Percentiles rank a stretch among this genome's conserved stretches.
These are phyloP conservation scores for Pardosa pseudoannulata DNA, from an alignment of 2,888 invertebrate species.

Conservation along the genomic window DNA sequence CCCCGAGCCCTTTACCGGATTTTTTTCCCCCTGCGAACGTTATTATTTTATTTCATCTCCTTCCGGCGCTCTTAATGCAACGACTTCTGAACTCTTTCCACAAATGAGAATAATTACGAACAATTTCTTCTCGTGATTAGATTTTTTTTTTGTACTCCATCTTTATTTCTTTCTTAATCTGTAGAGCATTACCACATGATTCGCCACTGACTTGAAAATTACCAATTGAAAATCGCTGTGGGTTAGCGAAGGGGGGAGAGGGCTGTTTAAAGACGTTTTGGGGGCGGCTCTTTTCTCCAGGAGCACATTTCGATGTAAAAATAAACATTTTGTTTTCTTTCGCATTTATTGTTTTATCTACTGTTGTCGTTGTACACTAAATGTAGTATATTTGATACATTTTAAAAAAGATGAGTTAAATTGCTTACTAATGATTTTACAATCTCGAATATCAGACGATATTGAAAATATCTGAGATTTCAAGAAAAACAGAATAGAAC, in stretches of 20 bases:
- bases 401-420: no score
- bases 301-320: no score
- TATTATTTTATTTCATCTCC: constrained; percentile 69
- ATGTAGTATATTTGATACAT: no score
- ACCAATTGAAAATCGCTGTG: not conserved
- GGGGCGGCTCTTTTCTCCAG: not conserved
- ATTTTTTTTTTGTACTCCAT: constrained; percentile 16
- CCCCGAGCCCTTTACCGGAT: constrained; percentile 52
- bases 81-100: constrained; percentile 64
- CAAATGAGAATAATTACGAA: constrained; percentile 70
- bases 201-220: not conserved
- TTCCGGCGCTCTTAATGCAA: constrained; percentile 63
- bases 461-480: no score
- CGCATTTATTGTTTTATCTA: no score
- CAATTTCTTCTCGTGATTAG: constrained; percentile 36
- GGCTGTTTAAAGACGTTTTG: not conserved
- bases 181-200: constrained; percentile 1
- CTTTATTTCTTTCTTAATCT: not conserved
- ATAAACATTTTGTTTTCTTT: no score
- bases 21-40: constrained; percentile 39
- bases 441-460: no score
- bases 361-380: no score
- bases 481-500: no score
- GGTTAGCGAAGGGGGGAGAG: no score
- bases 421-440: no score